A percentile compares a stretch with the other conserved stretches of the same genome.
Conservation (phyloP, 2,113 vertebrate species). For the Opisthocomus hoazin region DNA sequence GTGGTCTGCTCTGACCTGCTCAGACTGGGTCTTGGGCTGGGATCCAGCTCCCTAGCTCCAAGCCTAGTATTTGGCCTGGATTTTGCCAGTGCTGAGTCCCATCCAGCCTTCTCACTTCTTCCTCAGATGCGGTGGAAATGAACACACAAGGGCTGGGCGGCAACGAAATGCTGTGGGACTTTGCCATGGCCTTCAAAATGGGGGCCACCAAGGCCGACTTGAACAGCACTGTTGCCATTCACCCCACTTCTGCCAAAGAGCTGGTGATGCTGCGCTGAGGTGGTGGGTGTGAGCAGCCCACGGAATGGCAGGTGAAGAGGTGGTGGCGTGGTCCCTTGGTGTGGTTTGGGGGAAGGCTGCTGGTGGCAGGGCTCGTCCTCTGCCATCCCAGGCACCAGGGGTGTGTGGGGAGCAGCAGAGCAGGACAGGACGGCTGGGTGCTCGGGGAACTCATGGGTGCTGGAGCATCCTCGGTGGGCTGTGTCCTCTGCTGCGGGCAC, state of each 20-base stretch:
- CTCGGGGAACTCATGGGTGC: too few species aligned
- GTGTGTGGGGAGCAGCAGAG: not conserved
- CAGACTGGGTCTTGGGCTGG: not conserved
- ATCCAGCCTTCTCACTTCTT: not conserved
- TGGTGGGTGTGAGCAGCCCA: not conserved
- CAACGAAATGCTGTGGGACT: not conserved
- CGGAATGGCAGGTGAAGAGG: not conserved
- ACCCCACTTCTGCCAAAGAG: not conserved
- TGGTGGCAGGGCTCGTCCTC: not conserved
- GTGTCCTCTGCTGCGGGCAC: accelerated
- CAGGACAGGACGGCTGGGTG: not conserved
- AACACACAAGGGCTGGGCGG: too few species aligned
- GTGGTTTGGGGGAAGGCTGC: not conserved
- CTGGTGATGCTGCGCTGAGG: not conserved
- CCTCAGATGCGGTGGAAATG: not conserved
- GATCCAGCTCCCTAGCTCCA: not conserved
- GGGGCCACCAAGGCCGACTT: not conserved
- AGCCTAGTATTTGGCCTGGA: not conserved
- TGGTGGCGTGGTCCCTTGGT: not conserved
- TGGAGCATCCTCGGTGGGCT: too few species aligned
- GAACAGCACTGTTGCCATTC: not conserved
- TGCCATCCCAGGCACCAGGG: not conserved
- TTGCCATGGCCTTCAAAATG: not conserved
- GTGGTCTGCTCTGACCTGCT: not conserved
- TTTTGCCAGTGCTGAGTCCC: not conserved